Evolutionary conservation across 2,797 vertebrate species (phyloP).

Genomic region (Bufotes viridis): DNA sequence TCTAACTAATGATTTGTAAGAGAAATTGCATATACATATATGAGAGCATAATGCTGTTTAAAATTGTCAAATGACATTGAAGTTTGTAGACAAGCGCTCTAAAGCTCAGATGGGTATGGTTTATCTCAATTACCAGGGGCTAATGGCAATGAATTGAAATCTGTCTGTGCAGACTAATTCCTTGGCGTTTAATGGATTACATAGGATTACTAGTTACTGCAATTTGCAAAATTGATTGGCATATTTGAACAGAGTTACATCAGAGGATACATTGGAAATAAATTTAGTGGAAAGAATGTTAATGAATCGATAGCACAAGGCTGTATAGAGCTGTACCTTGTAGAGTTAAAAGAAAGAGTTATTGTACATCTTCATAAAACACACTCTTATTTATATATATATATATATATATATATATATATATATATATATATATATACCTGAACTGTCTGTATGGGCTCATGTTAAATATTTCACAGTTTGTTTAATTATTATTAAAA

Average conservation of each 20-base stretch:
- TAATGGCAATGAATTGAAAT: background rate
- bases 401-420: too few species aligned
- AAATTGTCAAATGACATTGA: too few species aligned
- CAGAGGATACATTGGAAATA: constrained; percentile 3
- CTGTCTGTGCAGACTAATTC: background rate
- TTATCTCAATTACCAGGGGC: background rate
- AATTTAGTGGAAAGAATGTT: constrained; percentile 32
- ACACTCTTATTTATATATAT: constrained; percentile 17
- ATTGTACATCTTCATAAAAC: constrained; percentile 24
- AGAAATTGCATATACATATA: too few species aligned
- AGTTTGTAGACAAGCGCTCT: background rate
- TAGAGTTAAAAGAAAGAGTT: constrained; percentile 47
- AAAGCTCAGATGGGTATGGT: background rate
- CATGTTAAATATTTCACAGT: too few species aligned
- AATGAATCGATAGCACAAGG: constrained; percentile 33
- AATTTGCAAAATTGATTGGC: background rate
- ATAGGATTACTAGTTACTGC: constrained; percentile 8
- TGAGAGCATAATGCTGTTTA: too few species aligned
- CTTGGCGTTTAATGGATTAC: background rate
- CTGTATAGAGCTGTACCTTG: constrained; percentile 11
- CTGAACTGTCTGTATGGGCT: too few species aligned
- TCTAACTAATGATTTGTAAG: too few species aligned
- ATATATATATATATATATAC: too few species aligned
- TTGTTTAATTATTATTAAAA: too few species aligned
- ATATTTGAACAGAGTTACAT: constrained; percentile 10